These are phyloP conservation scores for Himalopsyche anomala DNA, from an alignment of 2,888 invertebrate species.

Conservation along the genomic window DNA sequence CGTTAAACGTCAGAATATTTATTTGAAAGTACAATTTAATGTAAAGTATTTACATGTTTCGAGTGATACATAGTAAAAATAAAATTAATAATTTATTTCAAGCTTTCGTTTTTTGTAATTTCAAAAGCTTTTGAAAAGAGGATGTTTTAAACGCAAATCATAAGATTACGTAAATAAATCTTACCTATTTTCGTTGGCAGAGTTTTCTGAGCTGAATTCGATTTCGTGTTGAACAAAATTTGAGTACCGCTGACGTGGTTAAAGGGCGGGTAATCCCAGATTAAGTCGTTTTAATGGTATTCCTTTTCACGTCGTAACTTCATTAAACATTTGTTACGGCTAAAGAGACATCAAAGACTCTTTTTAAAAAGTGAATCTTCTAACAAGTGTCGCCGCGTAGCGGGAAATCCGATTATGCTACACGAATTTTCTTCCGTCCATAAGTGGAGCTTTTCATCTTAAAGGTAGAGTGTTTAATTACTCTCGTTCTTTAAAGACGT, in stretches of 20 bases:
- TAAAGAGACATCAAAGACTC: constrained; percentile 53
- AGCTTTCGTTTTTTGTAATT: no score
- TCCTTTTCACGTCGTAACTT: constrained; percentile 58
- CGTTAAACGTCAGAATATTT: no score
- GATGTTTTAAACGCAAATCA: no score
- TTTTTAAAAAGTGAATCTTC: constrained; percentile 47
- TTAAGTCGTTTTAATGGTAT: constrained; percentile 56
- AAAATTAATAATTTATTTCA: no score
- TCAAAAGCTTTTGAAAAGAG: no score
- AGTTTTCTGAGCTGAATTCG: not conserved
- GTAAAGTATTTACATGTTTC: no score
- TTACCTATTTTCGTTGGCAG: not conserved
- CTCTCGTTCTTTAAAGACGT: not conserved
- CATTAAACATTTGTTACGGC: constrained; percentile 55
- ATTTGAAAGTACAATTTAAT: no score
- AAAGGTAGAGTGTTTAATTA: constrained; percentile 8
- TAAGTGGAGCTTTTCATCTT: constrained; percentile 29
- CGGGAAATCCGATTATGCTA: constrained; percentile 27
- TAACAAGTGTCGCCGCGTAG: constrained; percentile 41
- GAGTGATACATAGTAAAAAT: no score
- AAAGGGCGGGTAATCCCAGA: constrained; percentile 56
- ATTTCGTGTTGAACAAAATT: constrained; percentile 12
- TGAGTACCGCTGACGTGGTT: constrained; percentile 47
- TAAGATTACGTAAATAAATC: no score
- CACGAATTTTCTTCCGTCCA: constrained; percentile 14